Base-by-base conservation (phyloP, 2,888 invertebrate species). In the Epistrophe grossulariae region DNA sequence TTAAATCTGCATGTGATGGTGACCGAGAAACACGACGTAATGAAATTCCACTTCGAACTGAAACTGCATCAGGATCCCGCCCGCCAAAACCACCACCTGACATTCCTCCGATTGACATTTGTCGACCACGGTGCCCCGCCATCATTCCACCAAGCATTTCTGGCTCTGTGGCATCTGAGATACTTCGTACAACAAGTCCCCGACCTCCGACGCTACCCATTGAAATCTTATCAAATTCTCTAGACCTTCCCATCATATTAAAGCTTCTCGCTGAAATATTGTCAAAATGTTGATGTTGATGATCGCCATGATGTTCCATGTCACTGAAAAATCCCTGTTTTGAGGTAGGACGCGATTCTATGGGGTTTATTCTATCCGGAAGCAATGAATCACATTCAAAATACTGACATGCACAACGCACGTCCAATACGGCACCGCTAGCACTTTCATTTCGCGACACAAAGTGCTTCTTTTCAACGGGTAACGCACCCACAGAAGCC, bases 381-480 rank as follows among this genome's bases (percentile, higher is more conserved):
- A 97, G 93, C 90, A 97, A 93, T 84, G 96, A 96, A 92, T 97
- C 96, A 92, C 96, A 95, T 94, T 96, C 96, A 93, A 95, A 97
- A 93, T 95, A 97, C 93, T 97, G 97, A 93, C 97, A 97, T 89
- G 94, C 97, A 93, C 97, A 97, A 89, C 97, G 95, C 87, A 97
- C 97, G 92, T 97, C 97, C 91, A 96, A 94, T 83, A 97, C 95
- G 89, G 94, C 95, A 89, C 95, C 95, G 90, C 96, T 95, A 89
- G 95, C 95, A 91, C 96, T 95, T 91, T 96, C 95, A 91, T 95
- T 95, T 90, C 96, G 94, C 84, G 96, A 96, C 77, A 95, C 95
- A 91, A 95, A 94, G 90, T 95, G 94, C 88, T 94, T 94, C 91
- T 94, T 95, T 90, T 94, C 94, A 90, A 94, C 92, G 79, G 95